Evolutionary conservation across 2,888 invertebrate genomes (phyloP).

Genomic region (Catocala fraxini): DNA sequence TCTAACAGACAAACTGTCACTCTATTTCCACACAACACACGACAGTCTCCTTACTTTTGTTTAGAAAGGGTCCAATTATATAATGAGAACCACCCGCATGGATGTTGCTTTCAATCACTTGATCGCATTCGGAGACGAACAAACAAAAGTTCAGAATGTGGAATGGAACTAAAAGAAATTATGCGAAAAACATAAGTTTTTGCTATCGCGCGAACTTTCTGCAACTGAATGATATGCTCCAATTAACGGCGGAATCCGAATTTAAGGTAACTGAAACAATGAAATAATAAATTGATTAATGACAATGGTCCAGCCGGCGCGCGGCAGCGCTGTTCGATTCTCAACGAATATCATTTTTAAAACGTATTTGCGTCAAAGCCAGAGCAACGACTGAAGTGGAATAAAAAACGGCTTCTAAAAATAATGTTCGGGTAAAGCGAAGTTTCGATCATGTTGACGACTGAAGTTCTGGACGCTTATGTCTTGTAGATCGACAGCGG

Average conservation of each 20-base stretch:
- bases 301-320: slow-evolving; percentile 33
- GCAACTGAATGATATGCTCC: slow-evolving; percentile 79
- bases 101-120: slow-evolving; percentile 84
- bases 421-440: slow-evolving; percentile 73
- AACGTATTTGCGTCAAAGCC: slow-evolving; percentile 73
- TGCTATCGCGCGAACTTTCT: slow-evolving; percentile 57
- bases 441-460: slow-evolving; percentile 80
- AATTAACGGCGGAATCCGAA: slow-evolving; percentile 69
- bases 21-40: slow-evolving; percentile 88
- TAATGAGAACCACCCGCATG: slow-evolving; percentile 82
- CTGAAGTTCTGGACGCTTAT: slow-evolving; percentile 51
- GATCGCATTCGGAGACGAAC: slow-evolving; percentile 79
- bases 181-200: slow-evolving; percentile 80
- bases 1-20: slow-evolving; percentile 86
- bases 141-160: slow-evolving; percentile 82
- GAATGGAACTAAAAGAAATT: slow-evolving; percentile 77
- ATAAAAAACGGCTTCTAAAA: slow-evolving; percentile 77
- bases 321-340: slow-evolving; percentile 43
- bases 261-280: slow-evolving; percentile 84
- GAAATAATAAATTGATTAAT: slow-evolving; percentile 58
- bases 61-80: slow-evolving; percentile 86
- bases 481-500: slow-evolving; percentile 59
- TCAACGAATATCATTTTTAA: slow-evolving; percentile 64
- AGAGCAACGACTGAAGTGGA: slow-evolving; percentile 74
- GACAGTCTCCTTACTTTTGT: slow-evolving; percentile 82